Evolutionary conservation across 2,888 invertebrate genomes (phyloP).

Genomic region (Lasioglossum pauxillum): DNA sequence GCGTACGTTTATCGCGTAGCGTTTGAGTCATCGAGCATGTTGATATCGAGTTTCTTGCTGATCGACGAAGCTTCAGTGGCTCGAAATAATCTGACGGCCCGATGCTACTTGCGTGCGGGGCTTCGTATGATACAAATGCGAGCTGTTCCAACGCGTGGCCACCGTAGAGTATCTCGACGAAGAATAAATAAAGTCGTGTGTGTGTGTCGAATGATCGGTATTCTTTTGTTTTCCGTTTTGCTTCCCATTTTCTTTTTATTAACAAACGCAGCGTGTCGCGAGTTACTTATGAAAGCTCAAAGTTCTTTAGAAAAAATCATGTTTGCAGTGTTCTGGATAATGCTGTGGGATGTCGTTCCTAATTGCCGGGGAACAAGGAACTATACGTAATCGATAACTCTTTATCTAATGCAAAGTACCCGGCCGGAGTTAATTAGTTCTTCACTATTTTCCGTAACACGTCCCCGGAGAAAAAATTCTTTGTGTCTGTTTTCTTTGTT

Average conservation of each 20-base stretch:
- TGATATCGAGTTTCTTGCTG: background rate
- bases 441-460: slow-evolving; percentile 36
- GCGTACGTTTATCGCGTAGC: slow-evolving; percentile 5
- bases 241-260: slow-evolving; percentile 57
- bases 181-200: slow-evolving; percentile 56
- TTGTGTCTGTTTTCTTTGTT: slow-evolving; percentile 30
- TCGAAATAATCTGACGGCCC: background rate
- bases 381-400: slow-evolving; percentile 35
- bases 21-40: background rate
- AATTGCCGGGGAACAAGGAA: background rate
- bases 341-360: slow-evolving; percentile 26
- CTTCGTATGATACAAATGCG: slow-evolving; percentile 18
- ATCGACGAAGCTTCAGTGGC: background rate
- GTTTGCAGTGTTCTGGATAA: slow-evolving; percentile 26
- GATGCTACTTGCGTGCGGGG: background rate
- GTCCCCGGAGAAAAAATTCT: slow-evolving; percentile 26
- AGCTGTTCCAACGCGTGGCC: slow-evolving; percentile 17
- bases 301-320: slow-evolving; percentile 71
- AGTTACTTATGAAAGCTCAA: slow-evolving; percentile 45
- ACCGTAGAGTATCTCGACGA: slow-evolving; percentile 28
- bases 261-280: slow-evolving; percentile 62
- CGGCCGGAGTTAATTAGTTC: slow-evolving; percentile 8
- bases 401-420: slow-evolving; percentile 50
- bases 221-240: background rate
- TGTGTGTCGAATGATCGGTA: slow-evolving; percentile 43